Percentiles rank a stretch among this genome's conserved stretches.
Evolutionary conservation across 2,888 invertebrate species (phyloP).

Genomic region (Polydrusus tereticollis): DNA sequence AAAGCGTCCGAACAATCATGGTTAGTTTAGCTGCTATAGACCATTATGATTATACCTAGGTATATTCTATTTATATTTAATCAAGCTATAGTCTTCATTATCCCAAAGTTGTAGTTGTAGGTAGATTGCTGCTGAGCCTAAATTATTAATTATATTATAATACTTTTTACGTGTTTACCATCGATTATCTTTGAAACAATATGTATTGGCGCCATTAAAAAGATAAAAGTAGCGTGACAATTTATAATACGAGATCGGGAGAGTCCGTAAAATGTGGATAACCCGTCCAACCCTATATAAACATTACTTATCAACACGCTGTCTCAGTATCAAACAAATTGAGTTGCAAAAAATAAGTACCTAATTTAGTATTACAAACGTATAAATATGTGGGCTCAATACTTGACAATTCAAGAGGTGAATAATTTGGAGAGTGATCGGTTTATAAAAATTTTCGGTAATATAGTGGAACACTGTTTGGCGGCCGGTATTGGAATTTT

Average conservation of each 20-base stretch:
- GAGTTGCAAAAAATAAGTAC: not conserved
- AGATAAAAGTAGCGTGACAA: constrained; percentile 25
- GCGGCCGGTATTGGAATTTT: constrained; percentile 70
- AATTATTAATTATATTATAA: not conserved
- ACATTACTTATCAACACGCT: not conserved
- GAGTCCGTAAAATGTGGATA: constrained; percentile 10
- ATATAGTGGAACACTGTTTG: constrained; percentile 74
- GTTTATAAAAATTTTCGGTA: constrained; percentile 73
- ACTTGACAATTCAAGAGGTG: constrained; percentile 68
- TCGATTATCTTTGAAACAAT: not conserved
- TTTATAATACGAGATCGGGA: constrained; percentile 11
- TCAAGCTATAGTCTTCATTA: too few relatives aligned
- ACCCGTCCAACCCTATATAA: constrained; percentile 29
- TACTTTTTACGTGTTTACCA: too few relatives aligned
- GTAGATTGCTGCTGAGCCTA: not conserved
- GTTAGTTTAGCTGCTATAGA: too few relatives aligned
- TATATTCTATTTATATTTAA: too few relatives aligned
- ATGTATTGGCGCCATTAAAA: constrained; percentile 32
- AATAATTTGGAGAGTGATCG: constrained; percentile 70
- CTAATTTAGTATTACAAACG: not conserved
- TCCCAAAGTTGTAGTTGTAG: too few relatives aligned
- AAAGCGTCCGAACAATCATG: too few relatives aligned
- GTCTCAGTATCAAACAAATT: constrained; percentile 17
- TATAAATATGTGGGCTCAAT: constrained; percentile 42
- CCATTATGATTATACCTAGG: too few relatives aligned